Evolutionary conservation across 2,888 invertebrate genomes (phyloP).

Genomic region (Caenorhabditis drosophilae): DNA sequence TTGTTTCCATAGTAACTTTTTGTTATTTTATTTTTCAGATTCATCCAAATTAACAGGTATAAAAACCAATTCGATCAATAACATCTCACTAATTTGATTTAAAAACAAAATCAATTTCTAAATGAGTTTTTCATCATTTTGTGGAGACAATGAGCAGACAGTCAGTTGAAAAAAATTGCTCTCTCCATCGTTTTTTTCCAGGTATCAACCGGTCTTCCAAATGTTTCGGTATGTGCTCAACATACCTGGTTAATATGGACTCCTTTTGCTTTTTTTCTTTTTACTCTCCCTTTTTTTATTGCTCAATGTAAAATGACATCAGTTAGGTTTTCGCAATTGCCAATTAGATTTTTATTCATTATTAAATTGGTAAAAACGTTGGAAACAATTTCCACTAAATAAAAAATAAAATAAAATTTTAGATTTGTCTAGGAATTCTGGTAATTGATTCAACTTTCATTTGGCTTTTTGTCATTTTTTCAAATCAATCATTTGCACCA

Average conservation of each 20-base stretch:
- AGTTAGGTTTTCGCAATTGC: constrained; percentile 20
- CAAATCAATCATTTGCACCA: constrained; percentile 16
- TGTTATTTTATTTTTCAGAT: background rate
- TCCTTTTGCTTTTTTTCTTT: constrained; percentile 49
- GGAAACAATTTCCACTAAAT: background rate
- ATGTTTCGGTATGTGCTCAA: constrained; percentile 59
- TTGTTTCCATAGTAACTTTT: background rate
- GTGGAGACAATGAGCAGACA: background rate
- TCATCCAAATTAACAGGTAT: background rate
- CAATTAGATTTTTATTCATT: constrained; percentile 25
- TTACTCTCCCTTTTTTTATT: constrained; percentile 45
- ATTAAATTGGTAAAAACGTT: constrained; percentile 18
- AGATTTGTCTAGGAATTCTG: constrained; percentile 4
- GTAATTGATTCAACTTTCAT: constrained; percentile 24
- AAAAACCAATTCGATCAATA: background rate
- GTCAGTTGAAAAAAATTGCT: background rate
- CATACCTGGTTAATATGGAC: constrained; percentile 64
- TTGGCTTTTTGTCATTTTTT: constrained; percentile 38
- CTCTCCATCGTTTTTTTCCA: constrained; percentile 8
- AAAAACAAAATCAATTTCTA: background rate
- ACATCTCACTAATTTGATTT: background rate
- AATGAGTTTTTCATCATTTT: background rate
- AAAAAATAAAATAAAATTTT: constrained; percentile 1
- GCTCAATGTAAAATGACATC: constrained; percentile 28
- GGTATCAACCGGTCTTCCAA: constrained; percentile 55